These are phyloP conservation scores for Stratiomys singularior DNA, from an alignment of 2,888 invertebrate species.

Conservation along the genomic window DNA sequence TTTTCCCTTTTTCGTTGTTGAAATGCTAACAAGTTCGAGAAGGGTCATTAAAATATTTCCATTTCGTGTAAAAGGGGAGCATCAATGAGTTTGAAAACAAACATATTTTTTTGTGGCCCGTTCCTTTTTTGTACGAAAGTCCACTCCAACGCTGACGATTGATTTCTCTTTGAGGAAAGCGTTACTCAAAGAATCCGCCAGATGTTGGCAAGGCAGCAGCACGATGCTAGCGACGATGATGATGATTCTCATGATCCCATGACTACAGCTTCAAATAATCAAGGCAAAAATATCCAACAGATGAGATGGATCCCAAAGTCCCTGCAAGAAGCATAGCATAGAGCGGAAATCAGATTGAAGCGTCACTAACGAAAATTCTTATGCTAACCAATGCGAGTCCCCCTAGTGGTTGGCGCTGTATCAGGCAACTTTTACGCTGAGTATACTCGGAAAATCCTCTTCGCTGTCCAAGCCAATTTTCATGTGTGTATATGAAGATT, in stretches of 20 bases:
- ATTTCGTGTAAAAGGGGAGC: not conserved
- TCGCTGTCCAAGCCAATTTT: not conserved
- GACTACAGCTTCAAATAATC: not conserved
- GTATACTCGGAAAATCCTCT: not conserved
- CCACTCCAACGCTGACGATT: not conserved
- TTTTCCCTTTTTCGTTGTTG: not conserved
- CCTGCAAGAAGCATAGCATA: not conserved
- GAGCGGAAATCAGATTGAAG: not conserved
- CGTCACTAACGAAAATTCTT: not conserved
- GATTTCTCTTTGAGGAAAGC: not conserved
- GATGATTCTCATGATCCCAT: not conserved
- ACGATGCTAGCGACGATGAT: no score
- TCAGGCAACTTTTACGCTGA: not conserved
- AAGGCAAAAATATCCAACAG: not conserved
- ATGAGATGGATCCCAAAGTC: not conserved
- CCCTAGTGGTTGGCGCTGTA: not conserved
- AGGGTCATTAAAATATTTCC: conserved; percentile 27
- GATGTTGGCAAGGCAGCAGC: not conserved
- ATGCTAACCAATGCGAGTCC: not conserved
- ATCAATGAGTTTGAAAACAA: no score
- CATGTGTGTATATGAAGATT: not conserved
- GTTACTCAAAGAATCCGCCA: not conserved
- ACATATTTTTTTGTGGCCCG: no score
- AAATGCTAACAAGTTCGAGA: not conserved
- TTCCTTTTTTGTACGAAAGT: no score